Evolutionary conservation across 2,797 vertebrate genomes (phyloP).

Genomic region (Loriculus beryllinus): DNA sequence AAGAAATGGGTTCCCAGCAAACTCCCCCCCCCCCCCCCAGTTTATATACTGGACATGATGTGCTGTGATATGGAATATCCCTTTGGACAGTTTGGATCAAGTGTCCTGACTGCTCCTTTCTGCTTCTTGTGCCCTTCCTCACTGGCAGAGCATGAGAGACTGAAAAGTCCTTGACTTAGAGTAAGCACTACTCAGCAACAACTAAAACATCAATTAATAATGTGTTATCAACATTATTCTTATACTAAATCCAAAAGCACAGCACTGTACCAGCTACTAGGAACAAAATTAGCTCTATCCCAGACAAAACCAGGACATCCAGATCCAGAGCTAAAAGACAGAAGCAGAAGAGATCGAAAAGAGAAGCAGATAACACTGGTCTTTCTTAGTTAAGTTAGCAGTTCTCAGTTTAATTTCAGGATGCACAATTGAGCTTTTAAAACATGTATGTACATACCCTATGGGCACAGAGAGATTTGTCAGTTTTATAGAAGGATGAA

Average conservation of each 20-base stretch:
- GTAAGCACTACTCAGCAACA: background rate
- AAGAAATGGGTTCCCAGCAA: too few relatives aligned
- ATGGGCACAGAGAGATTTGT: slow-evolving; percentile 43
- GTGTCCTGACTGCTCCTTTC: background rate
- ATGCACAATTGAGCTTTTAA: slow-evolving; percentile 46
- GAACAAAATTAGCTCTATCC: background rate
- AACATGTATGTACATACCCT: slow-evolving; percentile 20
- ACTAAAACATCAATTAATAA: background rate
- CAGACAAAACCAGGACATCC: background rate
- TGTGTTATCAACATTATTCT: background rate
- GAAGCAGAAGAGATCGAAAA: background rate
- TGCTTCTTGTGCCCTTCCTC: background rate
- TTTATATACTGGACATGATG: background rate
- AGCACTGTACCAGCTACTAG: background rate
- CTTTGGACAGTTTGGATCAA: background rate
- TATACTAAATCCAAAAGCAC: background rate
- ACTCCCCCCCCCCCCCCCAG: too few relatives aligned
- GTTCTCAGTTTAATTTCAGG: slow-evolving; percentile 50
- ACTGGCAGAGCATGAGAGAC: background rate
- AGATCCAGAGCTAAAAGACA: background rate
- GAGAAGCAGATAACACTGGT: background rate
- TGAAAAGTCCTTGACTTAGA: background rate
- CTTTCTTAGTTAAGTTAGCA: slow-evolving; percentile 33
- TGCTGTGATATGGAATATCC: background rate
- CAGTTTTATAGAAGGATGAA: slow-evolving; percentile 67